phyloP scores from a whole-genome alignment of 2,113 vertebrate genomes.

The Nothocercus nigrocapillus region DNA sequence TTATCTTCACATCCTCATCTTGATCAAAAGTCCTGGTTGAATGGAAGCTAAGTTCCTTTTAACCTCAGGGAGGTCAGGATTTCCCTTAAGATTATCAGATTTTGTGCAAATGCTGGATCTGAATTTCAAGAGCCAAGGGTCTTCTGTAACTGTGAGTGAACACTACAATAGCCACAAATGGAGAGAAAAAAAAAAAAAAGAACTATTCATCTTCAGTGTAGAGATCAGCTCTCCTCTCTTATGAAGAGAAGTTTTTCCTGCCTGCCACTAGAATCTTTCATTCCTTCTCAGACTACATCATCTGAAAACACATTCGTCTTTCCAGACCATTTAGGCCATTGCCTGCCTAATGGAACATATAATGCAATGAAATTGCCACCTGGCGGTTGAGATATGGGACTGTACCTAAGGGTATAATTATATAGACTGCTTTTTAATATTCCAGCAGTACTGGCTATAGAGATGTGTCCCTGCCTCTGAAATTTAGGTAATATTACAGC shows the following conservation, averaged over 20 bases:
- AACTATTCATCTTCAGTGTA: not conserved
- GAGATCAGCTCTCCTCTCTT: not conserved
- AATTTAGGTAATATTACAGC: slow-evolving; percentile 60
- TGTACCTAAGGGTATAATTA: slow-evolving; percentile 74
- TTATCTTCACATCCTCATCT: not conserved
- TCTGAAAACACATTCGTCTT: slow-evolving; percentile 59
- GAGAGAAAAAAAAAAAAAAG: not conserved
- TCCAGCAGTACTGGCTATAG: slow-evolving; percentile 35
- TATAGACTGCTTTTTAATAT: slow-evolving; percentile 67
- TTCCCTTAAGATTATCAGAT: not conserved
- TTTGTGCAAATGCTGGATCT: not conserved
- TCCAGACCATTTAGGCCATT: slow-evolving; percentile 74
- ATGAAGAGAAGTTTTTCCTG: not conserved
- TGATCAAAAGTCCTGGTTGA: not conserved
- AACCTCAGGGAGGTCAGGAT: not conserved
- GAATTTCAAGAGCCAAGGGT: not conserved
- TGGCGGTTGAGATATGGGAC: slow-evolving; percentile 72
- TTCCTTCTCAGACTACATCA: slow-evolving; percentile 13
- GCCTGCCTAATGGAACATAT: slow-evolving; percentile 82
- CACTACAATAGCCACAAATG: not conserved
- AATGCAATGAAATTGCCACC: slow-evolving; percentile 82
- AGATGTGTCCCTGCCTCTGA: slow-evolving; percentile 30
- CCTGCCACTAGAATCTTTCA: not conserved
- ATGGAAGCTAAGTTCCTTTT: not conserved
- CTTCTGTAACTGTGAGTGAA: not conserved